Conservation (phyloP, 2,113 vertebrate genomes). For the Mellivora capensis region DNA sequence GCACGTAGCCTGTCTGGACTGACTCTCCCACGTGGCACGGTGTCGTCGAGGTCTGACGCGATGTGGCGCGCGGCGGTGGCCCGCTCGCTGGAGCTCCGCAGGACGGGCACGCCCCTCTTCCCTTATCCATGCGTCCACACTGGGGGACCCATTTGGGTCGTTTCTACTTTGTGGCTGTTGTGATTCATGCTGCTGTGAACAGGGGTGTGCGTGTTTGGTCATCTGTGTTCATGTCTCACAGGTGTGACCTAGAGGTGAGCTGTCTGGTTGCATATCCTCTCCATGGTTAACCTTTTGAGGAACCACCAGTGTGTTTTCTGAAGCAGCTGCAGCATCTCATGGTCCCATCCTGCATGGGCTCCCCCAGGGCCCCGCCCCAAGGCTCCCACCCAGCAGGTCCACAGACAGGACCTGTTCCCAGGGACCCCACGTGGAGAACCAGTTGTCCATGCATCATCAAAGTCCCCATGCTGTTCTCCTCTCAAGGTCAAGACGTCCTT, state of each 20-base stretch:
- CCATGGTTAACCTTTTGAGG: neutral
- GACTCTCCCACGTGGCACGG: neutral
- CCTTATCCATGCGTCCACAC: neutral
- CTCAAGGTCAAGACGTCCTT: neutral
- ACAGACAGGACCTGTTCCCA: accelerated
- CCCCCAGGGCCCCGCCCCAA: accelerated
- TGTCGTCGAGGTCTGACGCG: neutral
- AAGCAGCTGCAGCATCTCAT: neutral
- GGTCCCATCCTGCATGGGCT: neutral
- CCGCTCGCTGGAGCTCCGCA: neutral
- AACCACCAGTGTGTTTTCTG: neutral
- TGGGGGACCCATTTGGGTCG: too few species aligned
- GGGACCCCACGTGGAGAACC: too few species aligned
- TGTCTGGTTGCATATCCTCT: neutral
- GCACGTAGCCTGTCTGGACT: neutral
- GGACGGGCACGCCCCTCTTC: too few species aligned
- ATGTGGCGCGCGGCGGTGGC: too few species aligned
- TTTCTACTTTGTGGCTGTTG: neutral
- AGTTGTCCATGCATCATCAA: accelerated
- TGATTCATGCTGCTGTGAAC: neutral
- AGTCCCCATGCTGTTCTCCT: neutral
- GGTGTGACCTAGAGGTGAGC: neutral
- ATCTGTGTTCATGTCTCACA: neutral
- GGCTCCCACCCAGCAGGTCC: neutral
- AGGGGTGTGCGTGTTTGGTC: accelerated